Conservation (phyloP, 1,140 invertebrate species). For the Pseudomyrmex dendroicus region DNA sequence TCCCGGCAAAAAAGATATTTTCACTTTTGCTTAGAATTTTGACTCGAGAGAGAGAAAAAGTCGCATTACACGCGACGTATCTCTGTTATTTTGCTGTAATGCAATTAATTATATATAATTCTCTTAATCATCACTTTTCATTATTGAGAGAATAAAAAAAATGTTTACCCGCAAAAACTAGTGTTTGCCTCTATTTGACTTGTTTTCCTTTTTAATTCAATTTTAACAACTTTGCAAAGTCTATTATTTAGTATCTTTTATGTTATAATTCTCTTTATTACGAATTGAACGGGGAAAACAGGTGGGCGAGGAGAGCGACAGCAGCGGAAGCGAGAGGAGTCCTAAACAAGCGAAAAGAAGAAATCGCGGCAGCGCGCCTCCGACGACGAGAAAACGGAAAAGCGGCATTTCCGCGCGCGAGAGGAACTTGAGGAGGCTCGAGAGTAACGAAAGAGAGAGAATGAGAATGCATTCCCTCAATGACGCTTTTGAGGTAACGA, state of each 20-base stretch:
- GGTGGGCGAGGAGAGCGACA: constrained; percentile 84
- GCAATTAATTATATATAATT: too few relatives aligned
- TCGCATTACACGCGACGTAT: too few relatives aligned
- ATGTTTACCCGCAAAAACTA: too few relatives aligned
- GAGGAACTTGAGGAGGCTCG: constrained; percentile 91
- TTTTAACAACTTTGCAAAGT: neutral
- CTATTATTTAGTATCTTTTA: constrained; percentile 27
- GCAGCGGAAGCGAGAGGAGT: constrained; percentile 82
- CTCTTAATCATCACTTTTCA: too few relatives aligned
- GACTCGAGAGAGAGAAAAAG: too few relatives aligned
- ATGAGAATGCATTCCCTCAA: constrained; percentile 96
- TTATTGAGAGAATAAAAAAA: too few relatives aligned
- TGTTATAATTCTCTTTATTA: constrained; percentile 39
- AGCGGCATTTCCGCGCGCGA: constrained; percentile 91
- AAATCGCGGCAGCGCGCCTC: constrained; percentile 78
- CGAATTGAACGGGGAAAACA: constrained; percentile 64
- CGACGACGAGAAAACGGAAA: constrained; percentile 87
- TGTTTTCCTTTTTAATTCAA: too few relatives aligned
- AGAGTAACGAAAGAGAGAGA: constrained; percentile 94
- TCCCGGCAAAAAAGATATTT: neutral
- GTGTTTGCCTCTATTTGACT: too few relatives aligned
- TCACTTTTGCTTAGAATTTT: neutral
- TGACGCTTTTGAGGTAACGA: constrained; percentile 92
- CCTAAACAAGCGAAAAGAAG: constrained; percentile 83
- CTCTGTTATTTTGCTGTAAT: too few relatives aligned